Evolutionary conservation across 2,797 vertebrate species (phyloP).

Genomic region (Micropoecilia bifurca): DNA sequence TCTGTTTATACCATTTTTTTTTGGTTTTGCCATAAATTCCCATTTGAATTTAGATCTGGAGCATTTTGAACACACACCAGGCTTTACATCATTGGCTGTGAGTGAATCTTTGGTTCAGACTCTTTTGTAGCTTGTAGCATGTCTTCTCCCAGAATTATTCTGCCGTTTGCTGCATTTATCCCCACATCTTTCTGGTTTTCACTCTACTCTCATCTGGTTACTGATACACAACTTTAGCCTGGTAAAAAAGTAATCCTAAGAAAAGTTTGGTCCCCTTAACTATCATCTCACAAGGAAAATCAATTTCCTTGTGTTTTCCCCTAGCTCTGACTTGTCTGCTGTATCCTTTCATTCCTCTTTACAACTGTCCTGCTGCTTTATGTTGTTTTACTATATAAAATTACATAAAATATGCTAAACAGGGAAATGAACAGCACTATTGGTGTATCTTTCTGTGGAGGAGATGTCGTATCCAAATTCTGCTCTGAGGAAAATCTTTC

Average conservation of each 20-base stretch:
- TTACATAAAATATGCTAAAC: not conserved
- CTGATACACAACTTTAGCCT: not conserved
- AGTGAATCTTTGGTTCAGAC: not conserved
- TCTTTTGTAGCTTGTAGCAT: not conserved
- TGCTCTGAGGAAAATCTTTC: constrained; percentile 34
- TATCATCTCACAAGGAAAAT: not conserved
- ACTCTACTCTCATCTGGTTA: not conserved
- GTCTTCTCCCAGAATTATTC: not conserved
- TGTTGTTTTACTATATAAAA: not conserved
- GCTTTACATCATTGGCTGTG: not conserved
- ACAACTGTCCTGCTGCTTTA: not conserved
- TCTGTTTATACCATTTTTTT: not conserved
- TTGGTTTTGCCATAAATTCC: not conserved
- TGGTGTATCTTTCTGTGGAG: constrained; percentile 31
- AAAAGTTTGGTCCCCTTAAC: not conserved
- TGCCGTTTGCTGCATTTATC: not conserved
- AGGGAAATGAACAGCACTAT: not conserved
- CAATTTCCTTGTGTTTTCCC: not conserved
- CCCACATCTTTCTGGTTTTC: not conserved
- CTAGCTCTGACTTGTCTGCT: not conserved
- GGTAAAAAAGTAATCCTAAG: not conserved
- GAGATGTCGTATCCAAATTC: constrained; percentile 41
- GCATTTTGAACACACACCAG: not conserved
- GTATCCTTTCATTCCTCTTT: not conserved
- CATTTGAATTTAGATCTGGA: not conserved